Conservation (phyloP, 2,113 vertebrate species). For the Choloepus hoffmanni region DNA sequence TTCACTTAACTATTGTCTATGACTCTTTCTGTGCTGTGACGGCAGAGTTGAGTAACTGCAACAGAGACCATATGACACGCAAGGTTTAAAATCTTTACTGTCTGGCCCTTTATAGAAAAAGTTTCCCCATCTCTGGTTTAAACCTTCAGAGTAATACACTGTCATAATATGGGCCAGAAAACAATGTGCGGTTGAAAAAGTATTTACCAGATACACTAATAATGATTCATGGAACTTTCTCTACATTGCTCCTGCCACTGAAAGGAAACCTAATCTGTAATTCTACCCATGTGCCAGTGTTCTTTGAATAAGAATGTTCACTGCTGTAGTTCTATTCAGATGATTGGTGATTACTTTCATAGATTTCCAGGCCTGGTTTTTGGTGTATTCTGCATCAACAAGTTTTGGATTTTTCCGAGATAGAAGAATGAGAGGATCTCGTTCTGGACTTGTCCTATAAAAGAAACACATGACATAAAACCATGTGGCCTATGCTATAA, state of each 20-base stretch:
- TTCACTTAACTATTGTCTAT: neutral
- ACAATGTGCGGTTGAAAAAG: conserved; percentile 10
- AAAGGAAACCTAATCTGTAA: conserved; percentile 57
- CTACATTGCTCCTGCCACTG: neutral
- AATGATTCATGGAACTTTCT: neutral
- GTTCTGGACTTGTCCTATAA: conserved; percentile 95
- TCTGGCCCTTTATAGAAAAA: conserved; percentile 2
- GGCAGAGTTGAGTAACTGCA: neutral
- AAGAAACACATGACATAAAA: conserved; percentile 71
- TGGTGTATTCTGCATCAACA: conserved; percentile 98
- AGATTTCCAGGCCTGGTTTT: conserved; percentile 99
- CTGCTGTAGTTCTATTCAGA: conserved; percentile 38
- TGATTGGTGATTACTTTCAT: conserved; percentile 90
- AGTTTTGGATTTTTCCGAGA: conserved; percentile 94
- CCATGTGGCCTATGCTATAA: neutral
- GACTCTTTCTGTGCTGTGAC: neutral
- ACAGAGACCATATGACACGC: neutral
- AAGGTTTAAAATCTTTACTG: neutral
- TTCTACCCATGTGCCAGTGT: conserved; percentile 36
- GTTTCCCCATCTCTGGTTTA: conserved; percentile 15
- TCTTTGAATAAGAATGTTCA: conserved; percentile 25
- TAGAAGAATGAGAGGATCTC: conserved; percentile 96
- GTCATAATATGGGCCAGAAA: neutral
- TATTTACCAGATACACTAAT: conserved; percentile 7
- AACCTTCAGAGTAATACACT: neutral